Evolutionary conservation across 2,888 invertebrate species (phyloP), one percentile per base, ranked within the genome.

Genomic region (Sesia apiformis): DNA sequence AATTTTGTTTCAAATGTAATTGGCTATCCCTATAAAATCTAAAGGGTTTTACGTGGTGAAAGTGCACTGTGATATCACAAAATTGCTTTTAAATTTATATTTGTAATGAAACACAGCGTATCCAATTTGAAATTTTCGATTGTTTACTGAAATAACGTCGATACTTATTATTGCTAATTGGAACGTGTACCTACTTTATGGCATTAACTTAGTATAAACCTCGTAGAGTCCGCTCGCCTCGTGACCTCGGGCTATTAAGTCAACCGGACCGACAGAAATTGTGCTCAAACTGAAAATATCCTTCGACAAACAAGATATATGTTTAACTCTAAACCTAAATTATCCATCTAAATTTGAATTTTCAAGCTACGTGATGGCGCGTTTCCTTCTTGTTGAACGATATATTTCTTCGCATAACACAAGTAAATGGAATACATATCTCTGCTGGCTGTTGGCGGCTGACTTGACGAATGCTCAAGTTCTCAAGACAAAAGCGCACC

Each of bases 401-500:
- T 65, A 57, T 65, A 62, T 69, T 65, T 65, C 64, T 67, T 62
- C 62, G 58, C 63, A 64, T 69, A 65, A 66, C 60, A 58, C 60
- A 65, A 63, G 61, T 57, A 60, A 67, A 66, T 64, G 65, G 65
- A 69, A 67, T 64, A 58, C 63, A 70, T 69, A 65, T 57, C 60
- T 64, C 60, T 63, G 67, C 69, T 65, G 59, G 61, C 65, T 66
- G 72, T 67, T 64, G 69, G 63, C 65, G 65, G 64, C 63, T 60
- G 62, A 62, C 73, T 75, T 79, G 83, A 83, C 75, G 76, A 76
- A 84, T 81, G 79, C 64, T 69, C 74, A 72, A 72, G 68, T 75
- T 73, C 75, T 74, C 78, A 70, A 78, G 78, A 81, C 80, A 78
- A 84, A 81, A 83, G 76, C 80, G 72, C 78, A 73, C 76, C 74